phyloP scores from a whole-genome alignment of 2,113 vertebrate genomes.

The Cryptomyrus ogoouensis region DNA sequence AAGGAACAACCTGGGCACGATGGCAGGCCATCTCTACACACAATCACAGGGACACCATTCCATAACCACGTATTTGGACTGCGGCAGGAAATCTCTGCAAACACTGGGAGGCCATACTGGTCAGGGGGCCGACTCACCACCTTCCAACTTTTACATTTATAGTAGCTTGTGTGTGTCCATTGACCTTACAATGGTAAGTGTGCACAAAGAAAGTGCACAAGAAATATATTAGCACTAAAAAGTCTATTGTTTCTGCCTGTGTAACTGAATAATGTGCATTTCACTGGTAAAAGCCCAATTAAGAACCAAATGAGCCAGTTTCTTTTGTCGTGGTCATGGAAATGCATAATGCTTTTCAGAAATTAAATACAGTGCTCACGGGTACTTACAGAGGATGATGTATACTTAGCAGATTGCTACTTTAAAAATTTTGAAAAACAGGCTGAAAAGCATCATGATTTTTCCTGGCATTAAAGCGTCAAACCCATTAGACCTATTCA shows the following conservation, averaged over 20 bases:
- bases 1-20: not conserved
- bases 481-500: constrained; percentile 13
- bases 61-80: not conserved
- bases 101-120: not conserved
- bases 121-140: not conserved
- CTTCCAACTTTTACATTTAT: not conserved
- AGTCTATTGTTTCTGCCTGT: not conserved
- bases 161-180: not conserved
- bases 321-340: not conserved
- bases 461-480: not conserved
- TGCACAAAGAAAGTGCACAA: not conserved
- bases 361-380: constrained; percentile 14
- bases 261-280: not conserved
- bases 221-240: not conserved
- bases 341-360: constrained; percentile 19
- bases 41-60: not conserved
- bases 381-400: constrained; percentile 10
- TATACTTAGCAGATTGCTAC: constrained; percentile 14
- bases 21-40: not conserved
- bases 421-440: not conserved
- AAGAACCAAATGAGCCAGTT: not conserved
- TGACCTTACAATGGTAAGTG: not conserved
- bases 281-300: not conserved
- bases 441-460: not conserved
- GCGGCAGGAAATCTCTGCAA: not conserved